These are phyloP conservation scores for Agrenia bidenticulata DNA, from an alignment of 2,888 invertebrate genomes.

Conservation along the genomic window DNA sequence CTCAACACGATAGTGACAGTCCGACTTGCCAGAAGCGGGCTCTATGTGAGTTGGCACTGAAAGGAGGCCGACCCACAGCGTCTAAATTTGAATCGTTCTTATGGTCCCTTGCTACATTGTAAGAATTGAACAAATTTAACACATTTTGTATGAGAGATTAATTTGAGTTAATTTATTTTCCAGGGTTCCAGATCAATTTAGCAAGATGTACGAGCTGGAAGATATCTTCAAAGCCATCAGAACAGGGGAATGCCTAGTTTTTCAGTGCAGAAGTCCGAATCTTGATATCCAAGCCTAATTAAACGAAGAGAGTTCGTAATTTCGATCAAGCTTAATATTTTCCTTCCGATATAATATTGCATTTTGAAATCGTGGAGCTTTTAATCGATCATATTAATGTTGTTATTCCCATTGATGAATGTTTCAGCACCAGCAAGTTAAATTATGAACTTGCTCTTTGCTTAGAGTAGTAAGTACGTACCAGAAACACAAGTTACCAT, in stretches of 20 bases:
- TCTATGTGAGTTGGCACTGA: constrained; percentile 48
- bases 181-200: constrained; percentile 48
- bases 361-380: no score
- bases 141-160: background rate
- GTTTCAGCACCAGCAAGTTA: no score
- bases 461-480: no score
- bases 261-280: constrained; percentile 43
- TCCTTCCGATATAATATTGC: no score
- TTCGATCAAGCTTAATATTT: background rate
- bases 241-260: constrained; percentile 33
- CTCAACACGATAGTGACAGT: constrained; percentile 44
- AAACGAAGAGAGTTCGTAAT: background rate
- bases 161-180: constrained; percentile 2
- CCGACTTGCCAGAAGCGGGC: constrained; percentile 50
- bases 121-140: constrained; percentile 19
- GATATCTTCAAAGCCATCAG: constrained; percentile 47
- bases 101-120: constrained; percentile 50
- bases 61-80: constrained; percentile 37
- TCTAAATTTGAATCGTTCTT: constrained; percentile 50
- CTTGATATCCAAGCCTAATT: constrained; percentile 42
- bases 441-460: no score
- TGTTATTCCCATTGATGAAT: no score
- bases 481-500: no score
- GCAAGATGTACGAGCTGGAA: constrained; percentile 47
- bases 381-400: no score